phyloP scores from a whole-genome alignment of 2,113 vertebrate genomes.

The Danio rerio region DNA sequence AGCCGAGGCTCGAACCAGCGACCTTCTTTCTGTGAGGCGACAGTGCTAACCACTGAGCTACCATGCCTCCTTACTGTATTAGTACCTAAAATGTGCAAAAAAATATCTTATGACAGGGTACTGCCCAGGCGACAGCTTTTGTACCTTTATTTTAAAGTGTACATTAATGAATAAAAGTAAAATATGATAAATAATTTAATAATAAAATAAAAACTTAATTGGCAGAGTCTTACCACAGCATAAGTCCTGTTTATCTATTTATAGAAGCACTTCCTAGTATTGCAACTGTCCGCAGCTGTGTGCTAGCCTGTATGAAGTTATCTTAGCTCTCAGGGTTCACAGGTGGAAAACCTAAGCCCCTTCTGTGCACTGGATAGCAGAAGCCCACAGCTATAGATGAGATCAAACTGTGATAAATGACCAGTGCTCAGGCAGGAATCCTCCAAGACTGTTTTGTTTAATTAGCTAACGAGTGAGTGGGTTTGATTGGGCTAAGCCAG shows the following conservation, averaged over 20 bases:
- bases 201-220: neutral
- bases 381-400: slow-evolving; percentile 50
- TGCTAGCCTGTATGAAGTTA: slow-evolving; percentile 7
- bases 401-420: slow-evolving; percentile 70
- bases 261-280: neutral
- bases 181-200: too few species aligned
- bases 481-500: slow-evolving; percentile 67
- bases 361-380: neutral
- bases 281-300: neutral
- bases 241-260: neutral
- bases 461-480: slow-evolving; percentile 67
- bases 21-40: too few species aligned
- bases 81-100: too few species aligned
- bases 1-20: too few species aligned
- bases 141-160: too few species aligned
- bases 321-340: neutral
- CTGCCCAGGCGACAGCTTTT: too few species aligned
- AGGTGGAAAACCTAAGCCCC: neutral
- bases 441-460: slow-evolving; percentile 69
- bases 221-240: neutral
- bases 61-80: too few species aligned
- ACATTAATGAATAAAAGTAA: too few species aligned
- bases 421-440: slow-evolving; percentile 55
- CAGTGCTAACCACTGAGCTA: too few species aligned
- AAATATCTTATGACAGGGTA: too few species aligned